Base-by-base conservation (phyloP, 92 coral and sea anemone genomes). In the Palythoa caribaeorum region DNA sequence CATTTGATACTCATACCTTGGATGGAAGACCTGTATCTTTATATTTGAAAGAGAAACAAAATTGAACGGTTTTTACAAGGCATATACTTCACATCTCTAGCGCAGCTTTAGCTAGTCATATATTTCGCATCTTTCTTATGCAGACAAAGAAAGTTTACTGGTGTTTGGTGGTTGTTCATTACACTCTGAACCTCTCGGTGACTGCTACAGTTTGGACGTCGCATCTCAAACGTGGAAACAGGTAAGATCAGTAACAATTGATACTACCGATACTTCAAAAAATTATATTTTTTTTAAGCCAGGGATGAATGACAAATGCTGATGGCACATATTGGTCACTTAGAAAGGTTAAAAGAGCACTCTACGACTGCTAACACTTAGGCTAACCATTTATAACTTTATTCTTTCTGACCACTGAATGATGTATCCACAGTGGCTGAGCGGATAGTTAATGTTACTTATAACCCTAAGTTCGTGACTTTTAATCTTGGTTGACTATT, bases 91-190 rank as follows among this genome's bases (percentile, higher is more conserved):
- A 59, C 17, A 20, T 17, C 17, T 17, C 1, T 59, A 14, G 14
- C 17, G 21, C 55, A 51, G 55, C 8, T 1, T 59, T 1, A 12
- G 50, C 10, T n/a, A 77, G 8, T 66, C 38, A 7, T 28, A 35
- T n/a, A n/a, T 3, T 17, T 63, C 9, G 19, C 8, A 9, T 73
- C 84, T 60, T 14, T 39, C 14, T 28, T 38, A 57, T 65, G 40
- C 51, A 91, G 98, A 78, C 38, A 87, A 83, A 47, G 96, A 95
- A 92, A 84, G 69, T 21, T 54, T 95, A 11, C 88, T 95, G 3
- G 88, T 95, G 20, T 90, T 93, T 90, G 98, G 98, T 5, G 98
- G 98, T 35, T 88, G 95, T 14, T 84, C 96, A 19, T 63, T 90
- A 15, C 48, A 89, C 10, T 78, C 72, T 39, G 59, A 83, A 52